A percentile compares a stretch with the other conserved stretches of the same genome.
Conservation (phyloP, 2,797 vertebrate genomes). For the Ispidina lecontei region DNA sequence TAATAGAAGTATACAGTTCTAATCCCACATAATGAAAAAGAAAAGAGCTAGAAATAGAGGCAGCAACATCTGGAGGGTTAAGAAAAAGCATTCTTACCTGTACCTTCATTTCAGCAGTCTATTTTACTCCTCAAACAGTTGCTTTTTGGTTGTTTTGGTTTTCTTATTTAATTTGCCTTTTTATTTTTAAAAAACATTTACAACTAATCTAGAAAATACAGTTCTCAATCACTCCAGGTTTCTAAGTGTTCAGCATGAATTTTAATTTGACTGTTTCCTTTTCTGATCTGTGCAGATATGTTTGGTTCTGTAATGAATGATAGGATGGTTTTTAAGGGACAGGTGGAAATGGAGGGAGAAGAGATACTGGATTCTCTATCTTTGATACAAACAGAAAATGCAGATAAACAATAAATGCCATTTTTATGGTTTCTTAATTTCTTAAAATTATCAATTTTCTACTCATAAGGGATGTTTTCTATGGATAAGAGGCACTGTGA, state of each 20-base stretch:
- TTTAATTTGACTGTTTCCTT: not conserved
- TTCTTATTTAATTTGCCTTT: not conserved
- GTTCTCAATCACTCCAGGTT: not conserved
- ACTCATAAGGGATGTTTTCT: not conserved
- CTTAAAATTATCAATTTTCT: not conserved
- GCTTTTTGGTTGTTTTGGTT: not conserved
- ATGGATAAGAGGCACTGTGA: not conserved
- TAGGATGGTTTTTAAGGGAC: not conserved
- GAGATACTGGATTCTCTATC: not conserved
- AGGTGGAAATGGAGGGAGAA: not conserved
- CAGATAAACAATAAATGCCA: not conserved
- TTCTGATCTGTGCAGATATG: not conserved
- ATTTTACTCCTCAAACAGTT: not conserved
- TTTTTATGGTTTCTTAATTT: not conserved
- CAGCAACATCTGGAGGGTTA: not conserved
- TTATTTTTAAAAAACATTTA: not conserved
- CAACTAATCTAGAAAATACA: not conserved
- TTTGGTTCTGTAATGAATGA: not conserved
- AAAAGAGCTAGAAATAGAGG: not conserved
- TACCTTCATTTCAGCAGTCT: not conserved
- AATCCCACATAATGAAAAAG: not conserved
- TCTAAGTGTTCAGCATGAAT: not conserved
- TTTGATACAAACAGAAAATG: not conserved
- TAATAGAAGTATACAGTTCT: not conserved
- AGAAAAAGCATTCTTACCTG: not conserved